phyloP scores from a whole-genome alignment of 1,140 invertebrate genomes.

The Macrosteles quadrilineatus region DNA sequence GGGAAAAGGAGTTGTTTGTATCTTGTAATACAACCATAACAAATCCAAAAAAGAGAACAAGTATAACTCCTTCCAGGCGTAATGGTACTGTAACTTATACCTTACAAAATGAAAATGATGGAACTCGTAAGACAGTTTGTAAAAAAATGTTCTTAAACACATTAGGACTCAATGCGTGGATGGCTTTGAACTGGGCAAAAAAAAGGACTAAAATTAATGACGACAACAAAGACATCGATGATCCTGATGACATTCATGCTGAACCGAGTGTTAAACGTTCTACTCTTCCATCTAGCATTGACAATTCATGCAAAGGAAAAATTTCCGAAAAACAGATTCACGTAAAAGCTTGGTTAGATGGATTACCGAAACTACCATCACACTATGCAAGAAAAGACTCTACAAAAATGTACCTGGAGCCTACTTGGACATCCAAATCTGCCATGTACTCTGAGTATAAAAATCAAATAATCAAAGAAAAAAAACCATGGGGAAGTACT shows the following conservation, averaged over 20 bases:
- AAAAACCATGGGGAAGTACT: background rate
- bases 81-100: background rate
- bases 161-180: background rate
- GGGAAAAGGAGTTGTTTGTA: background rate
- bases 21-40: background rate
- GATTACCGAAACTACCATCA: conserved; percentile 12
- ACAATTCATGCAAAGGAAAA: background rate
- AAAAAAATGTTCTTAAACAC: background rate
- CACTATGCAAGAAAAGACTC: conserved; percentile 7
- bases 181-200: background rate
- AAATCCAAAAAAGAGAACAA: background rate
- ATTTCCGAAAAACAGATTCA: background rate
- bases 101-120: background rate
- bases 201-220: background rate
- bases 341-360: conserved; percentile 1
- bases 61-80: background rate
- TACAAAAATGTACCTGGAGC: conserved; percentile 16
- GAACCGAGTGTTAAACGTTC: background rate
- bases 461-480: background rate
- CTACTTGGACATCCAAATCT: background rate
- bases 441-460: conserved; percentile 5
- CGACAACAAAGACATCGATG: background rate
- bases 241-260: background rate
- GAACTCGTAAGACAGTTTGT: background rate
- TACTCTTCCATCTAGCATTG: background rate